Evolutionary conservation across 2,888 invertebrate genomes (phyloP).

Genomic region (Serripes groenlandicus): DNA sequence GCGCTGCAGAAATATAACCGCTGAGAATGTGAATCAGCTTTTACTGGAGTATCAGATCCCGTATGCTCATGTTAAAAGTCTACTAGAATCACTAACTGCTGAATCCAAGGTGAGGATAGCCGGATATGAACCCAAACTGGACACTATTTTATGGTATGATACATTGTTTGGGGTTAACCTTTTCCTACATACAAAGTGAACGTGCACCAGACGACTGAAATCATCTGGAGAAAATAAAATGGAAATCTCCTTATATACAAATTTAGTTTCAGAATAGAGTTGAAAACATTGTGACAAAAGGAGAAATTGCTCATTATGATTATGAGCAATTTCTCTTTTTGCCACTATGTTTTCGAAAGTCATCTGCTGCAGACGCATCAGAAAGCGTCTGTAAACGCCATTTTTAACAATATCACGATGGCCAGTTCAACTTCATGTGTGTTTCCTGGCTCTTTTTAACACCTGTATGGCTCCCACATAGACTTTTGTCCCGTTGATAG

Average conservation of each 20-base stretch:
- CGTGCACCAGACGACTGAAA: too few species aligned
- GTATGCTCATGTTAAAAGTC: conserved; percentile 80
- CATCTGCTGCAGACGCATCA: too few species aligned
- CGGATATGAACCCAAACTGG: conserved; percentile 78
- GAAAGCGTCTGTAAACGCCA: too few species aligned
- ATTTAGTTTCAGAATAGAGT: not conserved
- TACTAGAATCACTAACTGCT: conserved; percentile 74
- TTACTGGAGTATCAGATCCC: conserved; percentile 82
- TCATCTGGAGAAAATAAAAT: too few species aligned
- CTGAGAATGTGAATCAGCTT: conserved; percentile 83
- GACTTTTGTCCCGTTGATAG: too few species aligned
- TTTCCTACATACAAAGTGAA: too few species aligned
- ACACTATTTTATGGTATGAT: conserved; percentile 84
- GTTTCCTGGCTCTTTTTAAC: too few species aligned
- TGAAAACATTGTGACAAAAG: conserved; percentile 2
- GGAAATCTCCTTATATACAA: too few species aligned
- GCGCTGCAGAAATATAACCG: conserved; percentile 76
- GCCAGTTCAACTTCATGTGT: too few species aligned
- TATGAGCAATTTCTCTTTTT: not conserved
- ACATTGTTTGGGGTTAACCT: too few species aligned
- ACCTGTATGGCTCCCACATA: too few species aligned
- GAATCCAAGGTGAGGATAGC: conserved; percentile 84
- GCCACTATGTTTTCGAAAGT: not conserved
- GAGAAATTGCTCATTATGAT: not conserved
- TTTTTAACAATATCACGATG: too few species aligned